These are phyloP conservation scores for Lysiphlebus fabarum DNA, from an alignment of 1,140 invertebrate genomes.

Conservation along the genomic window DNA sequence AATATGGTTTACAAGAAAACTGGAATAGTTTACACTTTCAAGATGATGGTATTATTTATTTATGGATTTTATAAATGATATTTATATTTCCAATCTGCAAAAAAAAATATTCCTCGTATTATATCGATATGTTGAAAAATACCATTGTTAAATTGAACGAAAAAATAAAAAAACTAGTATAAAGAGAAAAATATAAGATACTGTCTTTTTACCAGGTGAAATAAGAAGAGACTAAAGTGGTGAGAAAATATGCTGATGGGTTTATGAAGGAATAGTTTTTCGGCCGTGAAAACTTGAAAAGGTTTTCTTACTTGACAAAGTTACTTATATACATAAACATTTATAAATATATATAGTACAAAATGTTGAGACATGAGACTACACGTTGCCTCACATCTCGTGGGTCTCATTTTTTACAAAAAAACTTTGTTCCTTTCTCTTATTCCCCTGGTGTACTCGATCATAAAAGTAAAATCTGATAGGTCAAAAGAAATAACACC, in stretches of 20 bases:
- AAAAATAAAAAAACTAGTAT: background rate
- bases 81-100: slow-evolving; percentile 26
- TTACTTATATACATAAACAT: background rate
- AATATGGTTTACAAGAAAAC: slow-evolving; percentile 27
- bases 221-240: background rate
- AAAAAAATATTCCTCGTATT: slow-evolving; percentile 14
- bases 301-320: slow-evolving; percentile 2
- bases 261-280: slow-evolving; percentile 3
- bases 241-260: background rate
- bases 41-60: slow-evolving; percentile 30
- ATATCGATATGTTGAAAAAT: background rate
- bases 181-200: background rate
- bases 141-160: background rate
- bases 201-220: background rate
- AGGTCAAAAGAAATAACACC: no score
- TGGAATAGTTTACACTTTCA: slow-evolving; percentile 30
- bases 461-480: slow-evolving; percentile 1
- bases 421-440: background rate
- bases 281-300: slow-evolving; percentile 16
- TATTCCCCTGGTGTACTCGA: slow-evolving; percentile 9
- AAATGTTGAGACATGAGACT: background rate
- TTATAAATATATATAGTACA: no score
- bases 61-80: slow-evolving; percentile 31
- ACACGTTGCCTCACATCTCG: background rate
- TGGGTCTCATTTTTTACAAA: slow-evolving; percentile 8